These are phyloP conservation scores for Hypomesus transpacificus DNA, from an alignment of 2,113 vertebrate species.

Conservation along the genomic window DNA sequence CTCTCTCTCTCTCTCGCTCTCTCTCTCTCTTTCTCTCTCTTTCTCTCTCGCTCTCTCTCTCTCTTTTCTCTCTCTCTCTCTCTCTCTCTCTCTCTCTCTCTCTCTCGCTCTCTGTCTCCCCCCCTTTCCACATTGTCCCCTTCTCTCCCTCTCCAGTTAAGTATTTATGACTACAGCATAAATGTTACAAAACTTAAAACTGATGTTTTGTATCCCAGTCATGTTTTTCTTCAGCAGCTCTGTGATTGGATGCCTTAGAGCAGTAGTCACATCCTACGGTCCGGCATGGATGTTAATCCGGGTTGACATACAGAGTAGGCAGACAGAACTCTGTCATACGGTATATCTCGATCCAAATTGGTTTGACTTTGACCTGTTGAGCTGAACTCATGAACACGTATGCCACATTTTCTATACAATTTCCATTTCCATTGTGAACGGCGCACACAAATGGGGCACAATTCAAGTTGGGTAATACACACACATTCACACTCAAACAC, in stretches of 20 bases:
- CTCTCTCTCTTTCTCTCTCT: conserved; percentile 1
- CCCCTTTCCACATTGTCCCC: not conserved
- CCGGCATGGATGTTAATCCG: conserved; percentile 13
- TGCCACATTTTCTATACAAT: conserved; percentile 23
- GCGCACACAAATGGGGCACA: too few species aligned
- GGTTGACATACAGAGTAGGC: conserved; percentile 3
- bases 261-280: not conserved
- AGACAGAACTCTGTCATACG: conserved; percentile 27
- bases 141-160: not conserved
- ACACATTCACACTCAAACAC: conserved; percentile 22
- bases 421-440: not conserved
- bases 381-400: conserved; percentile 24
- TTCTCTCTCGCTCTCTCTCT: not conserved
- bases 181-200: too few species aligned
- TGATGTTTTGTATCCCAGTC: too few species aligned
- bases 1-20: conserved; percentile 9
- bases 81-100: not conserved
- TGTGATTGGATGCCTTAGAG: too few species aligned
- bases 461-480: not conserved
- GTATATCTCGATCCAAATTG: conserved; percentile 37
- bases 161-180: too few species aligned
- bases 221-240: too few species aligned
- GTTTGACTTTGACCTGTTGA: conserved; percentile 43
- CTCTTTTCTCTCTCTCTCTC: not conserved
- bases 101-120: not conserved